Evolutionary conservation across 2,888 invertebrate species (phyloP).

Genomic region (Meliscaeva auricollis): DNA sequence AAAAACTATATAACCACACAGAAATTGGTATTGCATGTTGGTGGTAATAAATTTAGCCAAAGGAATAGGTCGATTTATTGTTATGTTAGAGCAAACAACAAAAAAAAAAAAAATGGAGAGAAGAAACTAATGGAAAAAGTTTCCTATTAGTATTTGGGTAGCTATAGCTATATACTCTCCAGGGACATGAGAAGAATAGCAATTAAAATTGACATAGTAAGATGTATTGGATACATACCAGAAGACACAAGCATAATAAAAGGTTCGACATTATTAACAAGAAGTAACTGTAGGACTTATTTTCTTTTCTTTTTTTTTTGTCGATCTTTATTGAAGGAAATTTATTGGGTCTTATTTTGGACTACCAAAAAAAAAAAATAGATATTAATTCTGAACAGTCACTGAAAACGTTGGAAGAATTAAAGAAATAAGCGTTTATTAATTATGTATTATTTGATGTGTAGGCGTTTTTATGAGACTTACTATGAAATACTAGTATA

Average conservation of each 20-base stretch:
- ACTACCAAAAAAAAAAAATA: neutral
- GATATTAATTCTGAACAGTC: neutral
- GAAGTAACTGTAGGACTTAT: slow-evolving; percentile 17
- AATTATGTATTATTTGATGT: neutral
- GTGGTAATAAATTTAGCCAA: slow-evolving; percentile 65
- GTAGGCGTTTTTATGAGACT: too few species aligned
- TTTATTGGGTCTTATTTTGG: slow-evolving; percentile 22
- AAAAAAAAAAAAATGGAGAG: neutral
- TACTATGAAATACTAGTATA: too few species aligned
- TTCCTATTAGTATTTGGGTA: slow-evolving; percentile 44
- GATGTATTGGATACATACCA: slow-evolving; percentile 1
- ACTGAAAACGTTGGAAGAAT: neutral
- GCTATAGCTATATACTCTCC: neutral
- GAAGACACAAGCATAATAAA: neutral
- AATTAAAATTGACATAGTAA: slow-evolving; percentile 51
- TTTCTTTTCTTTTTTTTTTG: slow-evolving; percentile 19
- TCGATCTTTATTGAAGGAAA: slow-evolving; percentile 12
- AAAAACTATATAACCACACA: neutral
- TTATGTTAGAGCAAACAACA: slow-evolving; percentile 53
- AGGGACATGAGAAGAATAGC: slow-evolving; percentile 49
- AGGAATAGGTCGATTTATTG: slow-evolving; percentile 71
- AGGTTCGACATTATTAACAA: slow-evolving; percentile 29
- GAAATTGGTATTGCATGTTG: slow-evolving; percentile 15
- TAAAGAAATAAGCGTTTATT: neutral
- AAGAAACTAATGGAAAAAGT: slow-evolving; percentile 65